Evolutionary conservation across 2,888 invertebrate species (phyloP).

Genomic region (Temnothorax rugatulus): DNA sequence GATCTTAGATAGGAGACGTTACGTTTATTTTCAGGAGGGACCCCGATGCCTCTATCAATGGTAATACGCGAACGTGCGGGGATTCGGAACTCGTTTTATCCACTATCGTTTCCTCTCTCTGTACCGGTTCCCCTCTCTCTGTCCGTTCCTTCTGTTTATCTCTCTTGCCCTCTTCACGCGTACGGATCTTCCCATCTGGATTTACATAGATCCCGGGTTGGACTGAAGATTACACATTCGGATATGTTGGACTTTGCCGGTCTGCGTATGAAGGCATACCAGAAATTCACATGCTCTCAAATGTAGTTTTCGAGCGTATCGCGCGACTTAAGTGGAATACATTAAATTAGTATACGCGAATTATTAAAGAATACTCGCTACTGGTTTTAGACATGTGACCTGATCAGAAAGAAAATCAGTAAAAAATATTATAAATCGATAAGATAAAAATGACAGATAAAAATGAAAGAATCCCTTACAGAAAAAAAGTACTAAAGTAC

Average conservation of each 20-base stretch:
- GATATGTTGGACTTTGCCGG: conserved; percentile 43
- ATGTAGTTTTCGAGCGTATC: background rate
- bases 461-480: background rate
- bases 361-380: background rate
- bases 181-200: conserved; percentile 55
- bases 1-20: conserved; percentile 74
- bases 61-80: conserved; percentile 77
- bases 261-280: conserved; percentile 16
- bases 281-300: conserved; percentile 57
- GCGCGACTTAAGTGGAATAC: background rate
- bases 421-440: background rate
- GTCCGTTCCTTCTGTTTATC: conserved; percentile 12
- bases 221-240: conserved; percentile 71
- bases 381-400: background rate
- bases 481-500: too few relatives aligned
- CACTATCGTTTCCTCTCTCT: conserved; percentile 54
- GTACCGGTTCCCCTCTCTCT: conserved; percentile 16
- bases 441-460: background rate
- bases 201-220: conserved; percentile 71
- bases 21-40: conserved; percentile 73
- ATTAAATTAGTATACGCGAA: background rate
- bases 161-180: conserved; percentile 33
- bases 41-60: conserved; percentile 70
- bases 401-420: background rate
- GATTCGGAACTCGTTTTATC: conserved; percentile 74